A percentile compares a stretch with the other conserved stretches of the same genome.
Evolutionary conservation across 2,888 invertebrate genomes (phyloP).

Genomic region (Sipha maydis): DNA sequence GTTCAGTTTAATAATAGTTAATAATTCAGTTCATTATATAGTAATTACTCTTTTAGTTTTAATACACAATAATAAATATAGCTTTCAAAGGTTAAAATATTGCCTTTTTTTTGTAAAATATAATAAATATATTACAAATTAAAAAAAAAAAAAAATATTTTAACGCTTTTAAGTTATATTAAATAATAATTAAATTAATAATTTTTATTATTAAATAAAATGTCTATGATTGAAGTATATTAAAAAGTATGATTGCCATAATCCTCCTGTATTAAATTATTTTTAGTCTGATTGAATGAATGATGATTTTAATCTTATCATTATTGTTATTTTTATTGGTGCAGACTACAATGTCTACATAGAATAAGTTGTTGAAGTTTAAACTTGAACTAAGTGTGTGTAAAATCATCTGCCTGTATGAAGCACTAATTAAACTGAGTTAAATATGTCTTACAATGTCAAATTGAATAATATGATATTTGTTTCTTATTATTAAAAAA

Average conservation of each 20-base stretch:
- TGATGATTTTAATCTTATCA: conserved; percentile 18
- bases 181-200: not conserved
- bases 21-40: not conserved
- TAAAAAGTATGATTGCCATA: conserved; percentile 46
- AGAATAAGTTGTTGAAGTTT: conserved; percentile 3
- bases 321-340: conserved; percentile 33
- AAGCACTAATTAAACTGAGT: conserved; percentile 31
- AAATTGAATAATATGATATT: conserved; percentile 44
- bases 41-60: not conserved
- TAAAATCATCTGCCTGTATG: conserved; percentile 44
- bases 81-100: not conserved
- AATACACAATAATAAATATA: not conserved
- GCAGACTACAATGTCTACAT: not conserved
- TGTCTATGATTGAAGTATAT: conserved; percentile 22
- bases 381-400: conserved; percentile 3
- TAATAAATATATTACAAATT: not conserved
- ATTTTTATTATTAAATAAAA: not conserved
- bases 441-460: conserved; percentile 28
- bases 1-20: not conserved
- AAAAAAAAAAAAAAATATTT: not conserved
- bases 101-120: conserved; percentile 2
- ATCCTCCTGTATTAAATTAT: conserved; percentile 47
- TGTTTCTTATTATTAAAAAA: conserved; percentile 12
- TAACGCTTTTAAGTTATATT: conserved; percentile 1
- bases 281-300: conserved; percentile 50